Base-by-base conservation (phyloP, 2,888 invertebrate genomes). In the Orthosia cruda region DNA sequence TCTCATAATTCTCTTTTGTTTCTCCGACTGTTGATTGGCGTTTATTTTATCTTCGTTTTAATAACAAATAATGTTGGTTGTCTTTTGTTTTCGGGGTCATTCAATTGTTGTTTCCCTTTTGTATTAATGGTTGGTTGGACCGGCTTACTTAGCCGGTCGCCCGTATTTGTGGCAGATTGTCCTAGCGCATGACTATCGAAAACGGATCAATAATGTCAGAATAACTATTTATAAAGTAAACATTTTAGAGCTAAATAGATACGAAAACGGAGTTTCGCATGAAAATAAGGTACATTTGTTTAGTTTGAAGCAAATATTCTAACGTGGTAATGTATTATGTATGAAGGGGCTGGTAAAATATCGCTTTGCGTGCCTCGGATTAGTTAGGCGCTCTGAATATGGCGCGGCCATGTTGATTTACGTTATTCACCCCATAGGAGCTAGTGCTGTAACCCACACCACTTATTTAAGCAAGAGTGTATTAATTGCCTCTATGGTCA, bases 281-380 rank as follows among this genome's bases (percentile, higher is more conserved):
- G 82, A 86, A 89, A 88, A 84, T 81, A 83, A 77, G 71, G 77
- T 79, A 81, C 79, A 77, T 85, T 66, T 63, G 84, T 89, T 85
- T 86, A 88, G 83, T 87, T 90, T 87, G 85, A 86, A 89, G 85
- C 86, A 88, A 88, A 89, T 88, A 89, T 88, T 86, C 87, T 84
- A 87, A 88, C 88, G 82, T 77, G 76, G 79, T 78, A 87, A 91
- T 89, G 89, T 91, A 88, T 89, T 87, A 92, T 91, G 90, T 90
- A 91, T 89, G 89, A 89, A 88, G 90, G 88, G 88, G 84, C 82
- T 84, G 82, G 91, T 93, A 92, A 94, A 94, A 93, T 95, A 94
- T 94, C 88, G 91, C 91, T 89, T 95, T 87, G 95, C 95, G 94
- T 95, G 95, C 86, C 83, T 80, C 73, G 89, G 90, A 91, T 93